Evolutionary conservation across 1,140 invertebrate genomes (phyloP).

Genomic region (Psix sp.): DNA sequence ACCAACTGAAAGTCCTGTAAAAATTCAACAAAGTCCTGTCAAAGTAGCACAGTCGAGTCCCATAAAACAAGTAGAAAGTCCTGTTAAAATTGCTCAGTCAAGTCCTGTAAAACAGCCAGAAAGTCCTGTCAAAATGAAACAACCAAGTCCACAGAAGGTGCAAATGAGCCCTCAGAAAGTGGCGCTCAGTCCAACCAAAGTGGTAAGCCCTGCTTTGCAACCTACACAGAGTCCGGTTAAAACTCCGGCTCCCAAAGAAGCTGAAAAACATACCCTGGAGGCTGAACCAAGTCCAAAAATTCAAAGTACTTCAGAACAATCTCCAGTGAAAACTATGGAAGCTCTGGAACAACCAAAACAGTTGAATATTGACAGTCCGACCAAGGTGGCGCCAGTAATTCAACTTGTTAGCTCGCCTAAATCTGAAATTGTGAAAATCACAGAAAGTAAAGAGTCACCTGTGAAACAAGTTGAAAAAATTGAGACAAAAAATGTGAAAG

Average conservation of each 20-base stretch:
- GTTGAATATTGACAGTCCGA: too few species aligned
- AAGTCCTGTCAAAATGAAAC: constrained; percentile 31
- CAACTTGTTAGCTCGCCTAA: too few species aligned
- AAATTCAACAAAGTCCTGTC: constrained; percentile 9
- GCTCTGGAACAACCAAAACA: constrained; percentile 4
- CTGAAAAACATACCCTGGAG: constrained; percentile 18
- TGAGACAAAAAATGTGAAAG: neutral
- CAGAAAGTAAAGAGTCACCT: too few species aligned
- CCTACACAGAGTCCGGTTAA: constrained; percentile 4
- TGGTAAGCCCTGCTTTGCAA: too few species aligned
- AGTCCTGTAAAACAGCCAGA: constrained; percentile 14
- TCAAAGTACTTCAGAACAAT: constrained; percentile 2
- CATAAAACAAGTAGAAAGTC: constrained; percentile 20
- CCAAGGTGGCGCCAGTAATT: too few species aligned
- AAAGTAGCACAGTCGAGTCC: constrained; percentile 9
- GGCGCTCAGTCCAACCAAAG: constrained; percentile 34
- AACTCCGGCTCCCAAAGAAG: constrained; percentile 10
- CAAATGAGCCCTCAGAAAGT: constrained; percentile 22
- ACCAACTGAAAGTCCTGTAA: too few species aligned
- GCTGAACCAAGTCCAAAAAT: constrained; percentile 4
- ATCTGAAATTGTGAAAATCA: too few species aligned
- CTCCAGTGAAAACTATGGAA: neutral
- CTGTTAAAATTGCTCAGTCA: constrained; percentile 16
- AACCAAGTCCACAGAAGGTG: constrained; percentile 30
- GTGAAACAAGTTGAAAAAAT: too few species aligned